A percentile compares a stretch with the other conserved stretches of the same genome.
Evolutionary conservation across 2,797 vertebrate species (phyloP).

Genomic region (Peromyscus melanophrys): DNA sequence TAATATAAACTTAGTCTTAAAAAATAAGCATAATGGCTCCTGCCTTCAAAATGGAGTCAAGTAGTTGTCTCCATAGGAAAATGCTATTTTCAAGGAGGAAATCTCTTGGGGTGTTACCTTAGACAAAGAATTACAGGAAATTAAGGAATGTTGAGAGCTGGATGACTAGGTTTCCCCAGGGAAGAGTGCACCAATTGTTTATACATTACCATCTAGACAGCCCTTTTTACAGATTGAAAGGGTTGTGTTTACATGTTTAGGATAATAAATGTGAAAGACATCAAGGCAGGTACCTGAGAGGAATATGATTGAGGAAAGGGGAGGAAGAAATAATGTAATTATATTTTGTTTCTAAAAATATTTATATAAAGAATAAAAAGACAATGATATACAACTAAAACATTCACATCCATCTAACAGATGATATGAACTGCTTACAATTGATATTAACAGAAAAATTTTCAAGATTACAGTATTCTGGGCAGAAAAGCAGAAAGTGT

Average conservation of each 20-base stretch:
- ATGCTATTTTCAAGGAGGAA: background rate
- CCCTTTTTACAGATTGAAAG: background rate
- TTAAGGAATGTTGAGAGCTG: background rate
- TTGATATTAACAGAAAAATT: background rate
- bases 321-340: background rate
- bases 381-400: background rate
- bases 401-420: background rate
- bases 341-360: background rate
- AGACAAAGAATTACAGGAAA: background rate
- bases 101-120: fast-evolving
- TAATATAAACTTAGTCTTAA: background rate
- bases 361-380: background rate
- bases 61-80: background rate
- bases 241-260: background rate
- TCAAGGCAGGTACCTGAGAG: background rate
- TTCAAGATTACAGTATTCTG: background rate
- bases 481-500: background rate
- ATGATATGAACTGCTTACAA: background rate
- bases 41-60: background rate
- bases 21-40: too few relatives aligned
- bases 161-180: background rate
- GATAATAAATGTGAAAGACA: background rate
- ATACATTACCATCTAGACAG: background rate
- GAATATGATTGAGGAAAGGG: background rate
- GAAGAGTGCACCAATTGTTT: background rate